phyloP scores from a whole-genome alignment of 2,797 vertebrate genomes.

The Notolepis coatsorum region DNA sequence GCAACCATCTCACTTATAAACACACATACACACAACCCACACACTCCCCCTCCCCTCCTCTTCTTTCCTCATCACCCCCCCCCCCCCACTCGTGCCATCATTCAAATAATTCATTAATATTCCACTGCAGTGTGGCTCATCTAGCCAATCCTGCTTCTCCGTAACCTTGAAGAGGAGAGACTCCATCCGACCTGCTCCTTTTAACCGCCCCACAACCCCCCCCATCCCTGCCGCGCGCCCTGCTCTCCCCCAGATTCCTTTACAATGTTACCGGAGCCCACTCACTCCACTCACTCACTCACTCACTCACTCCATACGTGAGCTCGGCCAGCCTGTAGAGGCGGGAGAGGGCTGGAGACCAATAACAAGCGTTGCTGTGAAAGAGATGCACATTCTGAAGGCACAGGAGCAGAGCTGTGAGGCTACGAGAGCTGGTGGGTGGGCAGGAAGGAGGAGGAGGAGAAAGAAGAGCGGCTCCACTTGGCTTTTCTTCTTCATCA shows the following conservation, averaged over 20 bases:
- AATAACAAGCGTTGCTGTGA: not conserved
- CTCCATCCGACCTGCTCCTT: slow-evolving; percentile 44
- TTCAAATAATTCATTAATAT: slow-evolving; percentile 66
- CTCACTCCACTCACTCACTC: slow-evolving; percentile 65
- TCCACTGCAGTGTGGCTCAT: slow-evolving; percentile 56
- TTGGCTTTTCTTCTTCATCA: slow-evolving; percentile 55
- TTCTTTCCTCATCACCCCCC: slow-evolving; percentile 15
- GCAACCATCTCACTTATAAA: slow-evolving; percentile 12
- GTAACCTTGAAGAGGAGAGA: slow-evolving; percentile 59
- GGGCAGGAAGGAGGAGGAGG: slow-evolving; percentile 53
- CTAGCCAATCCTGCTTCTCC: slow-evolving; percentile 61
- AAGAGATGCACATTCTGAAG: slow-evolving; percentile 52
- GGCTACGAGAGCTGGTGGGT: slow-evolving; percentile 66
- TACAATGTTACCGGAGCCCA: slow-evolving; percentile 50
- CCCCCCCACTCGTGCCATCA: slow-evolving; percentile 6
- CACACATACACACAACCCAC: not conserved
- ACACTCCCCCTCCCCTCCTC: slow-evolving; percentile 8
- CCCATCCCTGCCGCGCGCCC: not conserved
- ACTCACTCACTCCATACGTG: slow-evolving; percentile 55
- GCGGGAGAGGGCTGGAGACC: slow-evolving; percentile 6
- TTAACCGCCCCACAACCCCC: too few relatives aligned
- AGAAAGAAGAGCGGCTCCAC: slow-evolving; percentile 63
- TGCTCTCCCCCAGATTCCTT: slow-evolving; percentile 34
- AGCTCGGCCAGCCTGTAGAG: slow-evolving; percentile 44
- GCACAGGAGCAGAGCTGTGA: slow-evolving; percentile 60